phyloP scores from a whole-genome alignment of 1,140 invertebrate genomes.

The Drosophila funebris region DNA sequence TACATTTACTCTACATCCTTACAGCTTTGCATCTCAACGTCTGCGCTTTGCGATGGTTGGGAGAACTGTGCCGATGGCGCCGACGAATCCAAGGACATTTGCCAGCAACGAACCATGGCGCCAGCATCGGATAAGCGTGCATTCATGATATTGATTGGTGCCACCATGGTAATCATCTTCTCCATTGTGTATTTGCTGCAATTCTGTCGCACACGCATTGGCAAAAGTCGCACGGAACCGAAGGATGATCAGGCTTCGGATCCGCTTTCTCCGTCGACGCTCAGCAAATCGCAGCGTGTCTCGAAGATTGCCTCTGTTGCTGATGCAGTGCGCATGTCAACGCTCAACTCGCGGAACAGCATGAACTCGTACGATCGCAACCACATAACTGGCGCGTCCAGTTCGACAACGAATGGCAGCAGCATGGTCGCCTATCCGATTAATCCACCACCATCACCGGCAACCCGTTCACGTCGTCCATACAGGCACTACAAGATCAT shows the following conservation, averaged over 20 bases:
- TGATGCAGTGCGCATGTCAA: slow-evolving; percentile 88
- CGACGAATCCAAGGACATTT: slow-evolving; percentile 88
- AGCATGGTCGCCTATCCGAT: slow-evolving; percentile 84
- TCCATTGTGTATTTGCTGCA: slow-evolving; percentile 84
- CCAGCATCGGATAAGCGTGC: slow-evolving; percentile 84
- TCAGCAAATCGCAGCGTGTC: slow-evolving; percentile 84
- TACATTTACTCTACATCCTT: slow-evolving; percentile 21
- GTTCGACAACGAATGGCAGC: slow-evolving; percentile 88
- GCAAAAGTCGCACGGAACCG: slow-evolving; percentile 83
- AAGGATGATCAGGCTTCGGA: slow-evolving; percentile 87
- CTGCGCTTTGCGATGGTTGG: slow-evolving; percentile 87
- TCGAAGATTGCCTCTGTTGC: slow-evolving; percentile 84
- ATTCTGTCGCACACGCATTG: slow-evolving; percentile 84
- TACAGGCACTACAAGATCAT: slow-evolving; percentile 91
- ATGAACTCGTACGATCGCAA: slow-evolving; percentile 90
- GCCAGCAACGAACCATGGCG: slow-evolving; percentile 82
- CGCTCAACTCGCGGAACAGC: slow-evolving; percentile 86
- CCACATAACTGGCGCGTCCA: slow-evolving; percentile 93
- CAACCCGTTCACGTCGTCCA: slow-evolving; percentile 89
- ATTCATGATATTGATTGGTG: slow-evolving; percentile 83
- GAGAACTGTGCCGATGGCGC: slow-evolving; percentile 90
- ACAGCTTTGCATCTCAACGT: slow-evolving; percentile 86
- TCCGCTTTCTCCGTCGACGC: slow-evolving; percentile 85
- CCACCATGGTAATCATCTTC: slow-evolving; percentile 84
- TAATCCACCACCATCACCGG: slow-evolving; percentile 95